Conservation (phyloP, 2,888 invertebrate genomes). For the Ormyrus rosae region DNA sequence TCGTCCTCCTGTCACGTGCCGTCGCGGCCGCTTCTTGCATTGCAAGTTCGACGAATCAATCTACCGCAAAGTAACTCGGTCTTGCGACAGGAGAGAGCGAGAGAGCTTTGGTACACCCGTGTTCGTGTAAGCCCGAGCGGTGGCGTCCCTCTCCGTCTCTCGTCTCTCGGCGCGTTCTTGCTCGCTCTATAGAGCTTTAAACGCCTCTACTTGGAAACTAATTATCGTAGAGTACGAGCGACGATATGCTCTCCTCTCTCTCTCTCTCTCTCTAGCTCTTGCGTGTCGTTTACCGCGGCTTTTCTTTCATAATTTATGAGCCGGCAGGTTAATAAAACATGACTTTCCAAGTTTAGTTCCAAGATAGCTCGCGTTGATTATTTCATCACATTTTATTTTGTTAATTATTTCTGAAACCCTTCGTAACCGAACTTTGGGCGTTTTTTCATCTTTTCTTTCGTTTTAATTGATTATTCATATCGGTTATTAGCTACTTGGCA, state of each 20-base stretch:
- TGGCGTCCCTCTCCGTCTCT: background rate
- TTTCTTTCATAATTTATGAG: slow-evolving; percentile 10
- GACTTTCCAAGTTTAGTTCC: background rate
- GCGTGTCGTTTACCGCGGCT: background rate
- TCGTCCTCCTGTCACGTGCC: too few species aligned
- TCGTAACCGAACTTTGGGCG: background rate
- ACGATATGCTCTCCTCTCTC: background rate
- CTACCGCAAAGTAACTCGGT: slow-evolving; percentile 24
- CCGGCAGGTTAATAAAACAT: background rate
- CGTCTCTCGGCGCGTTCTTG: slow-evolving; percentile 7
- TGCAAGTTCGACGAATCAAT: slow-evolving; percentile 48
- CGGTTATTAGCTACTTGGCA: too few species aligned
- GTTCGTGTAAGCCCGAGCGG: background rate
- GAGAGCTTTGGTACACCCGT: background rate
- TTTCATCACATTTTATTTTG: too few species aligned
- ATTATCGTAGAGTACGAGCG: slow-evolving; percentile 54
- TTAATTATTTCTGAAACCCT: background rate
- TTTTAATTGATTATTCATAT: too few species aligned
- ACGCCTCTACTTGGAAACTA: slow-evolving; percentile 58
- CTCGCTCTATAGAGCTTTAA: slow-evolving; percentile 39
- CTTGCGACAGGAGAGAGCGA: background rate
- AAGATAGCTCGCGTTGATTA: too few species aligned
- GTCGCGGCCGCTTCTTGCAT: slow-evolving; percentile 21
- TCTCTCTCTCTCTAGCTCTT: background rate
- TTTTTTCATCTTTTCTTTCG: background rate